Conservation (phyloP, 2,888 invertebrate species). For the Rosalia funebris region DNA sequence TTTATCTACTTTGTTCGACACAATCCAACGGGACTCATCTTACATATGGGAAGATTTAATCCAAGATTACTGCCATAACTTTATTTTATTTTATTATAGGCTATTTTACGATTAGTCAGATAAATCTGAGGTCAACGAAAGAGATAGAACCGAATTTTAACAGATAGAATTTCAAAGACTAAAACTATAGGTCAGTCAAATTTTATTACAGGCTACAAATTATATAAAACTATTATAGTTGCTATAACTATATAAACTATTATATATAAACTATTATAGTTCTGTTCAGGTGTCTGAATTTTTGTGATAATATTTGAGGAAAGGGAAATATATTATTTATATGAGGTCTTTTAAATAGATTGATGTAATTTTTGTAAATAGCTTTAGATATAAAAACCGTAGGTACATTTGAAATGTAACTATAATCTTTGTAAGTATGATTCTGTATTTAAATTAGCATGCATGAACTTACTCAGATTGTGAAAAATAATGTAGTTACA, state of each 20-base stretch:
- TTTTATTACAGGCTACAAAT: background rate
- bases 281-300: conserved; percentile 17
- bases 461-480: conserved; percentile 11
- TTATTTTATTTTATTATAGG: background rate
- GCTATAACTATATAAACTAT: background rate
- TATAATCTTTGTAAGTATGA: conserved; percentile 16
- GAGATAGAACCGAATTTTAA: background rate
- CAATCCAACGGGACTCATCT: conserved; percentile 89
- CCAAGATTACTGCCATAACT: conserved; percentile 80
- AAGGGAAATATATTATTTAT: conserved; percentile 5
- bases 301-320: conserved; percentile 18
- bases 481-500: conserved; percentile 27
- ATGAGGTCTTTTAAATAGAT: conserved; percentile 14
- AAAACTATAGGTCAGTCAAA: background rate
- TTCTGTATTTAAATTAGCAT: conserved; percentile 7
- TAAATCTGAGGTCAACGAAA: background rate
- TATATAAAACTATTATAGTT: background rate
- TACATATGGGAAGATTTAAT: conserved; percentile 89
- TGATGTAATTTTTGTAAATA: conserved; percentile 29
- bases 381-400: conserved; percentile 26
- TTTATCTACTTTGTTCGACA: conserved; percentile 90
- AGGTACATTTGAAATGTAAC: conserved; percentile 31
- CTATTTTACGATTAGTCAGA: too few species aligned
- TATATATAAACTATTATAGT: conserved; percentile 7
- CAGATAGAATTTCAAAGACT: background rate